Percentiles rank a stretch among this genome's conserved stretches.
These are phyloP conservation scores for Drosophila stalkeri DNA, from an alignment of 2,888 invertebrate species.

Conservation along the genomic window DNA sequence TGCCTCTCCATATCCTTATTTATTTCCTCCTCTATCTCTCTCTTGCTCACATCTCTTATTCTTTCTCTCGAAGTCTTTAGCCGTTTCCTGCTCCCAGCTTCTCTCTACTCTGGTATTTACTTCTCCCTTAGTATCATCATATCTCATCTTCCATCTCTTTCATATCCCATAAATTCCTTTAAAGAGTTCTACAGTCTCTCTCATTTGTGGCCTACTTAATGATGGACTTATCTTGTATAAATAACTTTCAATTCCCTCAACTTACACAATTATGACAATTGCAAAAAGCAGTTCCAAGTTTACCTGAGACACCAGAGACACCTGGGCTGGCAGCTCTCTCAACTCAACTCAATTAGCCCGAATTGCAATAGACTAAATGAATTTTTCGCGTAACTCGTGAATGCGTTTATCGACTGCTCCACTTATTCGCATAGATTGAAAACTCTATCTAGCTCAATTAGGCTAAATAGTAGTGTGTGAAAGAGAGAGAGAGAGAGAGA, in stretches of 20 bases:
- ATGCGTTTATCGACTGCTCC: conserved; percentile 30
- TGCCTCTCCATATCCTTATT: no score
- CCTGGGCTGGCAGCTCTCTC: neutral
- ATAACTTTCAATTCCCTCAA: conserved; percentile 4
- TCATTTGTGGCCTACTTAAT: neutral
- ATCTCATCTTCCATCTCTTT: no score
- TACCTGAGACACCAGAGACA: neutral
- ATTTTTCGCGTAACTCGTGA: conserved; percentile 3
- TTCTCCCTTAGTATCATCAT: no score
- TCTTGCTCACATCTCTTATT: neutral
- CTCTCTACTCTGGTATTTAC: no score
- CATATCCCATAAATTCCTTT: no score
- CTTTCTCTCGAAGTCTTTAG: no score
- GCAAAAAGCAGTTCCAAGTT: neutral
- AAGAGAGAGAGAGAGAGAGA: conserved; percentile 18
- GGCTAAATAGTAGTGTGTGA: conserved; percentile 56
- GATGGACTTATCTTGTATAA: neutral
- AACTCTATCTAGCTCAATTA: conserved; percentile 61
- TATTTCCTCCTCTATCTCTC: no score
- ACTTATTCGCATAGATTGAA: conserved; percentile 40
- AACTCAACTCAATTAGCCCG: conserved; percentile 47
- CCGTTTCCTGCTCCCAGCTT: no score
- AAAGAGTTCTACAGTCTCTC: neutral
- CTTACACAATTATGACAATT: conserved; percentile 13
- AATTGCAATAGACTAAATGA: conserved; percentile 27